Evolutionary conservation across 2,797 vertebrate genomes (phyloP).

Genomic region (Garrulus glandarius): DNA sequence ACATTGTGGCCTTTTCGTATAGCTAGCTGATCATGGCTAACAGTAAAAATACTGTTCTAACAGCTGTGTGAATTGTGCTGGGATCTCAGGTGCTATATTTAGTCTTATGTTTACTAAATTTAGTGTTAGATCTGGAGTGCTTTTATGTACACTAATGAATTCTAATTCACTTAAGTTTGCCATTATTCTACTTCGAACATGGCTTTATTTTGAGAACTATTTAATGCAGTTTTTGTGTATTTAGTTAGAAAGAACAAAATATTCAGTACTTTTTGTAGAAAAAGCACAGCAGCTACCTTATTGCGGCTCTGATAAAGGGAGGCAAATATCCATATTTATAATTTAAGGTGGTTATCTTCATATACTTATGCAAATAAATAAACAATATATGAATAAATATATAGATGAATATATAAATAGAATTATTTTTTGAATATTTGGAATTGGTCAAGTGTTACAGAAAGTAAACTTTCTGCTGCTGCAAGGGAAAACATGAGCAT

Average conservation of each 20-base stretch:
- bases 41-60: not conserved
- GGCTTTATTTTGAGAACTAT: not conserved
- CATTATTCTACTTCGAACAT: not conserved
- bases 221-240: not conserved
- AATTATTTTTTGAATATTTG: not conserved
- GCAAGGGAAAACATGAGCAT: not conserved
- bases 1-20: not conserved
- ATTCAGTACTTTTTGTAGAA: not conserved
- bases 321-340: not conserved
- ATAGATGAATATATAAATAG: not conserved
- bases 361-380: not conserved
- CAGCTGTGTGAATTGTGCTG: not conserved
- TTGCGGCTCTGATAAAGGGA: not conserved
- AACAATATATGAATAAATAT: not conserved
- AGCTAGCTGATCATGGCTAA: not conserved
- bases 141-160: not conserved
- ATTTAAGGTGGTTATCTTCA: not conserved
- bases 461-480: not conserved
- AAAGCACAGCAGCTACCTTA: not conserved
- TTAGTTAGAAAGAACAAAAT: not conserved
- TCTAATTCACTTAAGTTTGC: not conserved
- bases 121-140: not conserved
- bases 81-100: not conserved
- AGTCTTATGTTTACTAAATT: not conserved
- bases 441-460: not conserved